phyloP scores from a whole-genome alignment of 1,140 invertebrate species.

The Eueides isabella region DNA sequence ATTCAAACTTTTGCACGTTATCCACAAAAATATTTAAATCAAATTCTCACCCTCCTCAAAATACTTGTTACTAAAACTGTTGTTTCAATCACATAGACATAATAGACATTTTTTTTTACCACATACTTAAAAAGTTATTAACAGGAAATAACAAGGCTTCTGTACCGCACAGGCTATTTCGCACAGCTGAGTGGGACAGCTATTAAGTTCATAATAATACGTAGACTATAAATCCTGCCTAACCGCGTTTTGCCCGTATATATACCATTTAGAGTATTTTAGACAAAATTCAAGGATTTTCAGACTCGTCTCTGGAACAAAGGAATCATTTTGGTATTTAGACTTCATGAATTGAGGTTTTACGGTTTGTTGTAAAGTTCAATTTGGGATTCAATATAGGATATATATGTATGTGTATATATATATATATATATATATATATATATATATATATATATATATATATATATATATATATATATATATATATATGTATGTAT shows the following conservation, averaged over 20 bases:
- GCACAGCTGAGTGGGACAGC: background rate
- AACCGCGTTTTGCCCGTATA: background rate
- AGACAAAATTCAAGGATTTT: background rate
- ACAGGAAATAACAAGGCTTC: background rate
- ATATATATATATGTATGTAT: too few relatives aligned
- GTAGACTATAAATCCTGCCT: slow-evolving; percentile 10
- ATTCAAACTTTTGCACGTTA: too few relatives aligned
- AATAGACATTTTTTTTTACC: too few relatives aligned
- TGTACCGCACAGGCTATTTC: background rate
- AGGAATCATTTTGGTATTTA: background rate
- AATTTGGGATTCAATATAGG: too few relatives aligned
- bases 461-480: too few relatives aligned
- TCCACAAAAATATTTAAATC: too few relatives aligned
- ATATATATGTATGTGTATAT: background rate
- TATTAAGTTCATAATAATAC: slow-evolving; percentile 27
- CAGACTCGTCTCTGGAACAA: background rate
- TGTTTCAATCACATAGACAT: too few relatives aligned
- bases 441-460: too few relatives aligned
- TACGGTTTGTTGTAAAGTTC: background rate
- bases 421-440: too few relatives aligned
- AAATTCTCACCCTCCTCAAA: too few relatives aligned
- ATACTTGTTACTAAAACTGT: too few relatives aligned
- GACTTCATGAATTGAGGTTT: background rate
- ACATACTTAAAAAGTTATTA: background rate
- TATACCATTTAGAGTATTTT: background rate